Percentiles rank a stretch among this genome's conserved stretches.
Conservation (phyloP, 2,113 vertebrate genomes). For the Pleuronectes platessa region DNA sequence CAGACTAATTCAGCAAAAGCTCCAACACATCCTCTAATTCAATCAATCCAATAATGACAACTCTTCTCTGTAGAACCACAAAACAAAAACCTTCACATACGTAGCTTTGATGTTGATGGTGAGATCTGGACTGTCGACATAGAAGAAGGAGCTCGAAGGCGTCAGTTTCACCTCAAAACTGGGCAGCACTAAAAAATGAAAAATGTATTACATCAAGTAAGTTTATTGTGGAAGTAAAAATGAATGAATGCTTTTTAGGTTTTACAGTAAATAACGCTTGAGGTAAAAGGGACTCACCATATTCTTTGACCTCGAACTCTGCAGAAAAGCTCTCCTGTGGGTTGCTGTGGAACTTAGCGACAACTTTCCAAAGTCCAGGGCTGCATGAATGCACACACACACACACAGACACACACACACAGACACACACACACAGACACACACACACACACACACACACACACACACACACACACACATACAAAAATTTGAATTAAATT, state of each 20-base stretch:
- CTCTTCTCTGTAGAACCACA: too few species aligned
- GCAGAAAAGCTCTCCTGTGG: constrained; percentile 67
- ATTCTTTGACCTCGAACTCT: constrained; percentile 82
- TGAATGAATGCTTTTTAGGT: not conserved
- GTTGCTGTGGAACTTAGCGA: constrained; percentile 66
- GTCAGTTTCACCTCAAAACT: constrained; percentile 86
- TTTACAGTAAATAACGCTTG: not conserved
- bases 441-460: constrained; percentile 10
- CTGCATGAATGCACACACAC: constrained; percentile 33
- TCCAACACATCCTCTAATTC: too few species aligned
- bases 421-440: not conserved
- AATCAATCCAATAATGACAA: too few species aligned
- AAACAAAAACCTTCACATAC: too few species aligned
- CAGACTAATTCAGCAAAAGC: too few species aligned
- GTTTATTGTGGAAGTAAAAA: not conserved
- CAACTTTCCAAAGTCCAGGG: constrained; percentile 76
- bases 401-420: not conserved
- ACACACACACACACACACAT: not conserved
- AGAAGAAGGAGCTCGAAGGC: constrained; percentile 75
- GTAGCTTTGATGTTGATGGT: too few species aligned
- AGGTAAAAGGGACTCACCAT: constrained; percentile 62
- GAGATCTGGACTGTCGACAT: too few species aligned
- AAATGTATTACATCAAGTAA: not conserved
- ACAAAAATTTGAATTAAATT: not conserved
- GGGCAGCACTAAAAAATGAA: constrained; percentile 71